These are phyloP conservation scores for Noturus placidus DNA, from an alignment of 2,113 vertebrate species.

Conservation along the genomic window DNA sequence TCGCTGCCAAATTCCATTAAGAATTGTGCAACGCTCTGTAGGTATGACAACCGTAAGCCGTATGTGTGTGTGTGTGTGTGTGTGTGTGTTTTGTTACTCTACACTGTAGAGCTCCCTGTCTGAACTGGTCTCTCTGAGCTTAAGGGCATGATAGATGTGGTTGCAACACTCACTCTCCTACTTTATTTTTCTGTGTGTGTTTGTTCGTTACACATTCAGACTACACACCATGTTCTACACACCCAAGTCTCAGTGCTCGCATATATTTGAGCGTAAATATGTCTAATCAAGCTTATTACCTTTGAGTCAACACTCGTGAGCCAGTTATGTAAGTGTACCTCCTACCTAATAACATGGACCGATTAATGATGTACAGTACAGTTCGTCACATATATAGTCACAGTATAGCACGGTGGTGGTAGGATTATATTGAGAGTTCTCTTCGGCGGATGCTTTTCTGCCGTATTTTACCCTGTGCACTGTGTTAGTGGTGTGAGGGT, in stretches of 20 bases:
- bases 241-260: neutral
- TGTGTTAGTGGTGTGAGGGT: neutral
- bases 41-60: constrained; percentile 1
- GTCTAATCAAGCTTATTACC: neutral
- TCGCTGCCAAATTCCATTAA: neutral
- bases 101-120: constrained; percentile 25
- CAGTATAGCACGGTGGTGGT: neutral
- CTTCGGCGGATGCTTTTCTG: neutral
- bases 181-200: neutral
- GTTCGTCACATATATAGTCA: too few relatives aligned
- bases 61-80: neutral
- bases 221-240: neutral
- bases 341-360: neutral
- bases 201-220: neutral
- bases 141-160: constrained; percentile 40
- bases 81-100: constrained; percentile 23
- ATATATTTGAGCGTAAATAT: neutral
- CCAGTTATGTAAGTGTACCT: neutral
- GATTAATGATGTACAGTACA: neutral
- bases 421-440: neutral
- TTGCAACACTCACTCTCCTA: neutral
- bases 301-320: neutral
- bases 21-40: neutral
- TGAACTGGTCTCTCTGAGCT: constrained; percentile 14
- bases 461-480: neutral